Evolutionary conservation across 2,888 invertebrate species (phyloP), one percentile per base, ranked within the genome.

Genomic region (Eupithecia subfuscata): DNA sequence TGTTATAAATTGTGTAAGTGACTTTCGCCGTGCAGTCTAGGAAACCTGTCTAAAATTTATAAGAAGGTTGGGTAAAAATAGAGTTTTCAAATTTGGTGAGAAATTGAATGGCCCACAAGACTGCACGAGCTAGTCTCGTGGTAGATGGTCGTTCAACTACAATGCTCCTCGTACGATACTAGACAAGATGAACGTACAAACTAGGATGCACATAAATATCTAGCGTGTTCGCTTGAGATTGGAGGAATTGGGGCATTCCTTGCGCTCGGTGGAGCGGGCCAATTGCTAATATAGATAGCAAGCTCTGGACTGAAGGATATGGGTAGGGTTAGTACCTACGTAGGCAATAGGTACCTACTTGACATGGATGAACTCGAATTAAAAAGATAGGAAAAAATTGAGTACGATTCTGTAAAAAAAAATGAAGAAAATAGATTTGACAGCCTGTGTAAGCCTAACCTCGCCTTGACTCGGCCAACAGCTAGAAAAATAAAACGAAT

Each of bases 161-260:
- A n/a, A 60, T 60, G 60, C 12, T 14, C 22, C 63, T 63, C 34
- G 18, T 64, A 18, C 18, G 14, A 64, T 30, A 34, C 30, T 34
- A 34, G 64, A 64, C 56, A 56, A 60, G 64, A 30, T 64, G 34
- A 18, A 40, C 22, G 45, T 63, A 48, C 45, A 70, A 68, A 52
- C 67, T 70, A 70, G 30, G 63, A 48, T 74, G 70, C 68, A 68
- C 45, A 65, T 74, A 74, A 70, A 77, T 74, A 72, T 63, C 67
- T 45, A 22, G 70, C 37, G 56, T 69, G 72, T 70, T 72, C 70
- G 64, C 75, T 69, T 69, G 73, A 74, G 72, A 73, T 64, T 60
- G 65, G 72, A 69, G 75, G 75, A 77, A 77, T 74, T 77, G 70
- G 78, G 73, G 79, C 78, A 77, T 78, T 75, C 75, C 77, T 76